These are phyloP conservation scores for Oceanodroma leucorhoa DNA, from an alignment of 2,797 vertebrate species.

Conservation along the genomic window DNA sequence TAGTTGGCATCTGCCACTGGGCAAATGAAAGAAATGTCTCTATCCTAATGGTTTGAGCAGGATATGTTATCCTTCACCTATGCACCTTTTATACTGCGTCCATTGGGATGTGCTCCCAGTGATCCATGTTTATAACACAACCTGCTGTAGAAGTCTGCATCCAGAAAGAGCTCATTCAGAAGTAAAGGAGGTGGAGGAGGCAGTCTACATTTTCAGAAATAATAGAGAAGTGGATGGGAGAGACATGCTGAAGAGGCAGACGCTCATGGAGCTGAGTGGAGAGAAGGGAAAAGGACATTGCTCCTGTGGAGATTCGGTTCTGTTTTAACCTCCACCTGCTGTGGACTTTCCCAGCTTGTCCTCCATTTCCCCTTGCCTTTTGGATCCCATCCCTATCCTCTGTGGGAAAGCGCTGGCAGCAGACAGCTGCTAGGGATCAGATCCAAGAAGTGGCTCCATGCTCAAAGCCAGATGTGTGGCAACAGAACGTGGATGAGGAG, in stretches of 20 bases:
- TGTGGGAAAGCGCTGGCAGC: conserved; percentile 46
- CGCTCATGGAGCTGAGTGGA: background rate
- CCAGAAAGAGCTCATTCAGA: background rate
- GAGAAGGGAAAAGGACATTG: background rate
- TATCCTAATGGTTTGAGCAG: background rate
- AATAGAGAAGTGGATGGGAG: background rate
- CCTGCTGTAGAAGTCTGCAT: background rate
- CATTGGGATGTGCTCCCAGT: background rate
- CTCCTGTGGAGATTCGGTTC: background rate
- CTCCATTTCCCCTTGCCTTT: conserved; percentile 47
- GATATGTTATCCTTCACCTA: background rate
- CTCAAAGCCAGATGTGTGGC: conserved; percentile 64
- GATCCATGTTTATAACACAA: background rate
- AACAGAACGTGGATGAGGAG: background rate
- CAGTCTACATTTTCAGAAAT: background rate
- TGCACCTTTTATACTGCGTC: background rate
- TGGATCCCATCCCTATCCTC: conserved; percentile 40
- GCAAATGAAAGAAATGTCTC: background rate
- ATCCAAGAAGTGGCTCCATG: conserved; percentile 58
- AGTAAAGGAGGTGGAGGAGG: background rate
- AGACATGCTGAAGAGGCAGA: background rate
- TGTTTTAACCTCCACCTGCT: conserved; percentile 50
- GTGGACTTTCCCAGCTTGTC: conserved; percentile 34
- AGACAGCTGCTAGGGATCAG: conserved; percentile 44
- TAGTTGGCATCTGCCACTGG: background rate